These are phyloP conservation scores for Apogon hyalosoma DNA, from an alignment of 2,797 vertebrate genomes.

Conservation along the genomic window DNA sequence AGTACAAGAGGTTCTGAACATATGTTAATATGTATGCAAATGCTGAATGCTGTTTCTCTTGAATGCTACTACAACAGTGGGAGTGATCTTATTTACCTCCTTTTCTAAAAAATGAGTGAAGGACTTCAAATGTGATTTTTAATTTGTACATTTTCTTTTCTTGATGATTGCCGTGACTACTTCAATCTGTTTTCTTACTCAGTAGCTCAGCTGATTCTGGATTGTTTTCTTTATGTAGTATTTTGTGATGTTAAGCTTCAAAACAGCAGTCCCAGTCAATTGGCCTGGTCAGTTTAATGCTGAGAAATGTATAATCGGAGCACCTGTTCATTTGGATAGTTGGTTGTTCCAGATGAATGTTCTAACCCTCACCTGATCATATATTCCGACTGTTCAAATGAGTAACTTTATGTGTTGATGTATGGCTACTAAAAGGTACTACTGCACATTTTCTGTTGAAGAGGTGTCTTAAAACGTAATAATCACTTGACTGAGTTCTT, in stretches of 20 bases:
- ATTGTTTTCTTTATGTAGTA: constrained; percentile 4
- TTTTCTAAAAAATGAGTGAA: constrained; percentile 23
- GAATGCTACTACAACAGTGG: constrained; percentile 35
- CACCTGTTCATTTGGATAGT: constrained; percentile 16
- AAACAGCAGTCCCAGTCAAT: constrained; percentile 18
- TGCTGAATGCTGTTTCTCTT: constrained; percentile 31
- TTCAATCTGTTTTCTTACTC: constrained; percentile 16
- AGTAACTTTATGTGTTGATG: constrained; percentile 5
- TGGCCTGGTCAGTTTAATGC: constrained; percentile 5
- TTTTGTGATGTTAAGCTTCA: constrained; percentile 28
- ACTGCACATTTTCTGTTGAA: constrained; percentile 9
- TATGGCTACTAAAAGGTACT: constrained; percentile 21
- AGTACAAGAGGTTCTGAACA: constrained; percentile 10
- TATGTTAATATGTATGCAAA: constrained; percentile 44
- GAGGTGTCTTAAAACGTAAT: not conserved
- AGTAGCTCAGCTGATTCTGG: constrained; percentile 16
- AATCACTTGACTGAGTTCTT: constrained; percentile 12
- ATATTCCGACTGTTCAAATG: constrained; percentile 16
- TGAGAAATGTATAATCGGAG: not conserved
- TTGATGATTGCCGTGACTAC: constrained; percentile 6
- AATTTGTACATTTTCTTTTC: not conserved
- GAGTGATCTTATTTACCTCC: constrained; percentile 35
- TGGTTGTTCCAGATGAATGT: constrained; percentile 46
- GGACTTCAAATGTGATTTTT: constrained; percentile 52
- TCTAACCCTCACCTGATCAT: constrained; percentile 11